phyloP scores from a whole-genome alignment of 1,140 invertebrate genomes.

The Drosophila kepulauana region DNA sequence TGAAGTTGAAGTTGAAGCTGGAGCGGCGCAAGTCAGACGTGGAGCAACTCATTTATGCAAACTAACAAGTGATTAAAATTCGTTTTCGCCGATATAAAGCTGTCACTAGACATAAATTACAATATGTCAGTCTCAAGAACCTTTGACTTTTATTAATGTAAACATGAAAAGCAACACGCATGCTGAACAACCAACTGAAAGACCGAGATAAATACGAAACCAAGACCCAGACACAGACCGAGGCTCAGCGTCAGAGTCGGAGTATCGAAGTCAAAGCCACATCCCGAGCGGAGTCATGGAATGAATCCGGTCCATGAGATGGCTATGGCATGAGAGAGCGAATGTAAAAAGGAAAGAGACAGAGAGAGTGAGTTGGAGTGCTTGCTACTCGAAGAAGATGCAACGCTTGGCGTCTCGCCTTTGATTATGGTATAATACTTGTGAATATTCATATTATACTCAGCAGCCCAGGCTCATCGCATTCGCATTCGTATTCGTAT shows the following conservation, averaged over 20 bases:
- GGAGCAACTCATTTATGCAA: constrained; percentile 80
- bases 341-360: neutral
- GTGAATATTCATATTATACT: constrained; percentile 30
- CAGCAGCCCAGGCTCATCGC: constrained; percentile 23
- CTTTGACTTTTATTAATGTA: constrained; percentile 84
- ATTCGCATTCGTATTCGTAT: constrained; percentile 33
- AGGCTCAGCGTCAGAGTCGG: neutral
- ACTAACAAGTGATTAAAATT: constrained; percentile 83
- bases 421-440: constrained; percentile 64
- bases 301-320: constrained; percentile 35
- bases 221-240: constrained; percentile 24
- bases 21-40: constrained; percentile 46
- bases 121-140: constrained; percentile 82
- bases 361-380: constrained; percentile 32
- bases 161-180: constrained; percentile 83
- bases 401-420: constrained; percentile 65
- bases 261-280: neutral
- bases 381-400: constrained; percentile 66
- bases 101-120: constrained; percentile 84
- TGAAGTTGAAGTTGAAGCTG: neutral
- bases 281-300: neutral
- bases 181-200: constrained; percentile 68
- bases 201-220: constrained; percentile 69
- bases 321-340: constrained; percentile 16
- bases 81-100: constrained; percentile 79